Evolutionary conservation across 2,888 invertebrate species (phyloP), one percentile per base, ranked within the genome.

Genomic region (Drosophila mayaguana): DNA sequence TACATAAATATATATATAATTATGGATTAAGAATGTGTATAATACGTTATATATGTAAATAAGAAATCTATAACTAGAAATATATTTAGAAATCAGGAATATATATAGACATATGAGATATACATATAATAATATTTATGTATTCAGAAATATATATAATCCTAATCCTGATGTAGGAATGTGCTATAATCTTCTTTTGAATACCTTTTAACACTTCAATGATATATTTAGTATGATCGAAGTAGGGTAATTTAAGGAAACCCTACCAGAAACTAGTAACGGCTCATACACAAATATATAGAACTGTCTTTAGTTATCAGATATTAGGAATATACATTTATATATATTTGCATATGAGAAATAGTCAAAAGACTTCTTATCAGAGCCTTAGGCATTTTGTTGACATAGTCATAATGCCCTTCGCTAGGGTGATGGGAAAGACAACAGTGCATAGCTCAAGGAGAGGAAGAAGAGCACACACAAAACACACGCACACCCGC

Each of bases 401-500:
- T 48, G 48, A 59, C 38, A 38, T 18, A 28, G 38, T 18, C 22
- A 48, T 14, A 48, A 59, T 59, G 36, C 36, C 18, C 46, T 36
- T 6, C 20, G 46, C 28, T 25, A 7, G 32, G 56, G 56, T 20
- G 56, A 12, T 64, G 54, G 53, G 43, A 36, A 66, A 45, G 56
- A 46, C 46, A 57, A 63, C 38, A 64, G 36, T 48, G 34, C 9
- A n/a, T 11, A 20, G 51, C 20, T n/a, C 20, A 42, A 55, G 28
- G 6, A 43, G 12, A 12, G 55, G 12, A 18, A 60, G 51, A 62
- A 74, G 54, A 60, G 43, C 36, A 42, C 25, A 68, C 38, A 60
- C 20, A 20, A 18, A 5, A 36, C 7, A 16, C 40, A 38, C 20
- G 56, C 56, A 81, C 65, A 59, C 69, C 72, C 66, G 62, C 67